Evolutionary conservation across 2,113 vertebrate species (phyloP).

Genomic region (Strix uralensis): DNA sequence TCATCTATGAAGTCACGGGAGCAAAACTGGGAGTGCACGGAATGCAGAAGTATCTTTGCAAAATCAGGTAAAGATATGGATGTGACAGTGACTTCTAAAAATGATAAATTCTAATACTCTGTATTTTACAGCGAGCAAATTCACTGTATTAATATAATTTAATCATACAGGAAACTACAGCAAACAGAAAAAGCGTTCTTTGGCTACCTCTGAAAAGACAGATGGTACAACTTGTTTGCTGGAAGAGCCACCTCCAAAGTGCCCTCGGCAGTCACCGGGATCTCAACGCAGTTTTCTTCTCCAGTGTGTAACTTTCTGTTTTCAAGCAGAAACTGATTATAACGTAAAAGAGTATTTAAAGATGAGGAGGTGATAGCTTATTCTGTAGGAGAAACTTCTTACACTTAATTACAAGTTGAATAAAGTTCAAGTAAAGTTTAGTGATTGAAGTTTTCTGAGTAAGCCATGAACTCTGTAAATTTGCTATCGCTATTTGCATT

Average conservation of each 20-base stretch:
- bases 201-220: constrained; percentile 55
- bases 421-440: not conserved
- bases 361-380: not conserved
- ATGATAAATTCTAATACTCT: not conserved
- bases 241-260: constrained; percentile 76
- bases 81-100: not conserved
- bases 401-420: not conserved
- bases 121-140: not conserved
- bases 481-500: not conserved
- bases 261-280: constrained; percentile 67
- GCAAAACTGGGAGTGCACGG: constrained; percentile 87
- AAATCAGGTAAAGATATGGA: constrained; percentile 78
- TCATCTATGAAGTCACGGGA: constrained; percentile 77
- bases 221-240: constrained; percentile 59
- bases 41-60: constrained; percentile 81
- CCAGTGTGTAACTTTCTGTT: constrained; percentile 67
- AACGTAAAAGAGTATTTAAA: not conserved
- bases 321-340: not conserved
- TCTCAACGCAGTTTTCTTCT: constrained; percentile 56
- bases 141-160: not conserved
- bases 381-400: not conserved
- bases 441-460: not conserved
- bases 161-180: constrained; percentile 59
- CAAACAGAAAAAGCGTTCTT: constrained; percentile 59
- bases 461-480: not conserved